These are phyloP conservation scores for Notamacropus eugenii DNA, from an alignment of 2,797 vertebrate species.

Conservation along the genomic window DNA sequence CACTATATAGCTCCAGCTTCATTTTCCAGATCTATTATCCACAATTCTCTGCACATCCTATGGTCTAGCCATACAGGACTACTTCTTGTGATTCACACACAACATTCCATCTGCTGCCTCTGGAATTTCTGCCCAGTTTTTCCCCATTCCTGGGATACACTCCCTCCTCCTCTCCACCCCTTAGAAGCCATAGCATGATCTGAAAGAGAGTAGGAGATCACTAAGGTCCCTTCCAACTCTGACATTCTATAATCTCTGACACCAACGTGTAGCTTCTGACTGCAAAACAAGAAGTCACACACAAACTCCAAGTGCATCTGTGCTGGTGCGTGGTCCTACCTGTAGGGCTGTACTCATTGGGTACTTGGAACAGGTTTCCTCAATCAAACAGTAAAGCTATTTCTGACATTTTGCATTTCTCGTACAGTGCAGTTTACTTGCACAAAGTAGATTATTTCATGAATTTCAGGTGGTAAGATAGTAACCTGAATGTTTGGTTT, in stretches of 20 bases:
- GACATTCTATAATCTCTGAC: not conserved
- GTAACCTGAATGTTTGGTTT: not conserved
- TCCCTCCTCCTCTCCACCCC: not conserved
- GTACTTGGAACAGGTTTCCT: not conserved
- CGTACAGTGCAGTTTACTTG: constrained; percentile 28
- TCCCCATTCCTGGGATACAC: not conserved
- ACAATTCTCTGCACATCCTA: not conserved
- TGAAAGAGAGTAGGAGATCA: not conserved
- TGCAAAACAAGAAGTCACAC: not conserved
- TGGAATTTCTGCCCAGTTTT: not conserved
- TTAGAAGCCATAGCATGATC: not conserved
- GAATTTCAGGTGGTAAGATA: constrained; percentile 43
- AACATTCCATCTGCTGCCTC: not conserved
- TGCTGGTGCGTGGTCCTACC: not conserved
- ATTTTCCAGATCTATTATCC: not conserved
- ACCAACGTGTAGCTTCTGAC: not conserved
- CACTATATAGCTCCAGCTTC: not conserved
- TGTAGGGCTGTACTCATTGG: not conserved
- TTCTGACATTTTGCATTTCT: constrained; percentile 32
- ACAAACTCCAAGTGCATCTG: not conserved
- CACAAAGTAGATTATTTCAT: constrained; percentile 1
- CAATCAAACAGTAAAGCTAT: not conserved
- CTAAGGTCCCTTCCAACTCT: not conserved
- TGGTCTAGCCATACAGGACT: not conserved
- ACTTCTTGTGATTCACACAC: not conserved